Conservation (phyloP, 2,113 vertebrate species). For the Phalacrocorax aristotelis region DNA sequence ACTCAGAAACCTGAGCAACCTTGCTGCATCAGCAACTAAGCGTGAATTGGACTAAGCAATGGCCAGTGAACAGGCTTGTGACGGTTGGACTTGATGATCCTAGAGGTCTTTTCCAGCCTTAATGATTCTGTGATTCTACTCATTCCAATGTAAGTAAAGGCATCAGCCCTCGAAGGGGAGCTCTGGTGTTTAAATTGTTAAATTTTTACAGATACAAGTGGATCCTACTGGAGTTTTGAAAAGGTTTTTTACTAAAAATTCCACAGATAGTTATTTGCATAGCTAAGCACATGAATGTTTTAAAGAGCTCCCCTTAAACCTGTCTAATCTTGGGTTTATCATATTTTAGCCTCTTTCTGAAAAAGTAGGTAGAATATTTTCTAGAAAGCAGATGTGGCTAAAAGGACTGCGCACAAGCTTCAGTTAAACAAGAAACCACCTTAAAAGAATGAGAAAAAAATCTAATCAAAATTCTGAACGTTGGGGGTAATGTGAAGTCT, state of each 20-base stretch:
- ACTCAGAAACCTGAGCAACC: neutral
- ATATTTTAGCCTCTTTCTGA: neutral
- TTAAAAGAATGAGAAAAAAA: neutral
- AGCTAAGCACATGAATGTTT: neutral
- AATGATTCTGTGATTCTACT: neutral
- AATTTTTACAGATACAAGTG: neutral
- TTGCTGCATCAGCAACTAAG: neutral
- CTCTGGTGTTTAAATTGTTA: neutral
- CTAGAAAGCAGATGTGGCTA: neutral
- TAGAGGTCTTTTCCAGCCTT: no score
- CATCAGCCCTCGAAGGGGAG: neutral
- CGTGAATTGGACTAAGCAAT: neutral
- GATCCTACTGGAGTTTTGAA: neutral
- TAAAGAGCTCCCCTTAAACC: neutral
- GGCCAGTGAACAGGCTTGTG: neutral
- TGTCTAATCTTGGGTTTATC: neutral
- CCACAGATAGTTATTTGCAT: neutral
- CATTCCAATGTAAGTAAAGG: neutral
- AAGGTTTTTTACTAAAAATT: neutral
- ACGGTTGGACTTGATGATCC: neutral
- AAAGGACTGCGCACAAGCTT: neutral
- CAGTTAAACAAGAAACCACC: neutral
- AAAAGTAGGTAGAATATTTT: neutral
- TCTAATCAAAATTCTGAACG: neutral
- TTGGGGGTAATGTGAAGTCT: neutral